These are phyloP conservation scores for Sphaerophoria taeniata DNA, from an alignment of 2,888 invertebrate species.

Conservation along the genomic window DNA sequence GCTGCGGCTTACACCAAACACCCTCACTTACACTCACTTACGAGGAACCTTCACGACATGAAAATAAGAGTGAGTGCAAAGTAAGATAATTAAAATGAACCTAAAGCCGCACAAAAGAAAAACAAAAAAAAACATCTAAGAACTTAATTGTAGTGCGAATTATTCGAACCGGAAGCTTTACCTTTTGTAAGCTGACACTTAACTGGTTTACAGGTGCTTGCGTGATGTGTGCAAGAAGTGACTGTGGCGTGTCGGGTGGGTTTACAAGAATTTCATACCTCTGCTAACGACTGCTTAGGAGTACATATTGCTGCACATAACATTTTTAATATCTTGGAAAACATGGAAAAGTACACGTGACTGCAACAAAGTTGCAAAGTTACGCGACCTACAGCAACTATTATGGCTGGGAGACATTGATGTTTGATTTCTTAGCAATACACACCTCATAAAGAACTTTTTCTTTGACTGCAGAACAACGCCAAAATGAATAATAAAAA, in stretches of 20 bases:
- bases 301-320: background rate
- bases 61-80: background rate
- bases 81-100: constrained; percentile 61
- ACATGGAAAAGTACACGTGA: constrained; percentile 51
- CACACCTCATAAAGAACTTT: background rate
- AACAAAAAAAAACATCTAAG: constrained; percentile 39
- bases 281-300: background rate
- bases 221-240: constrained; percentile 56
- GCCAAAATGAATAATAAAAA: constrained; percentile 23
- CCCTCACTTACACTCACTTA: constrained; percentile 9
- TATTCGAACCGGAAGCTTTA: constrained; percentile 73
- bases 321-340: constrained; percentile 39
- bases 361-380: constrained; percentile 34
- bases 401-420: background rate
- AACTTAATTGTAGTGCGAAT: constrained; percentile 72
- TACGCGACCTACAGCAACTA: constrained; percentile 24
- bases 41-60: background rate
- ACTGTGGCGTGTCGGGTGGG: constrained; percentile 36
- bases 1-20: constrained; percentile 21
- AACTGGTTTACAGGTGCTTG: constrained; percentile 72
- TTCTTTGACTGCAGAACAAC: constrained; percentile 10
- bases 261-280: background rate
- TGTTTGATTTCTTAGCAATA: background rate
- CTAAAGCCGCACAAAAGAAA: constrained; percentile 38
- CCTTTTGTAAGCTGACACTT: constrained; percentile 72